Conservation (phyloP, 2,888 invertebrate species). For the Lasioglossum leucozonium region DNA sequence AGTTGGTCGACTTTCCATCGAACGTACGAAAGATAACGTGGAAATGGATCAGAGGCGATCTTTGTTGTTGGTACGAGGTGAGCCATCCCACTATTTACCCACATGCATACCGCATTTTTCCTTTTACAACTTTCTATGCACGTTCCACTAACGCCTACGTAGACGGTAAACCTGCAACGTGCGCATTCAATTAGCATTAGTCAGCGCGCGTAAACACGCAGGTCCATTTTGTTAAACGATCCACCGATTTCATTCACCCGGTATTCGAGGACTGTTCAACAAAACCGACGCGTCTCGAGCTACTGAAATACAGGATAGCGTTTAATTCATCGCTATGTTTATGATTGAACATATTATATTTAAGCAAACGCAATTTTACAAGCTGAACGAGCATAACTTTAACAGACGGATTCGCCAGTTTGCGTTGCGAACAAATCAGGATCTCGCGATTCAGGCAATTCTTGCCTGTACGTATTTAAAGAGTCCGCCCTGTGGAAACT, state of each 20-base stretch:
- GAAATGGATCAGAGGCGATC: slow-evolving; percentile 5
- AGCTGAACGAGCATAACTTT: background rate
- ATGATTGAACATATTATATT: too few relatives aligned
- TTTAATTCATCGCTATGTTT: too few relatives aligned
- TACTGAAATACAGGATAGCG: too few relatives aligned
- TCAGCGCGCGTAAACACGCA: slow-evolving; percentile 39
- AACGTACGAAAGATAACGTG: background rate
- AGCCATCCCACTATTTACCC: slow-evolving; percentile 38
- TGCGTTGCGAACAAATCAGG: background rate
- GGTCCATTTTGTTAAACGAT: background rate
- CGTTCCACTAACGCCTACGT: slow-evolving; percentile 68
- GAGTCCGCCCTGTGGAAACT: background rate
- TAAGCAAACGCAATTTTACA: too few relatives aligned
- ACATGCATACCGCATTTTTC: slow-evolving; percentile 40
- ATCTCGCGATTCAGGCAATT: background rate
- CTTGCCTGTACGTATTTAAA: background rate
- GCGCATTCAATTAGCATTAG: slow-evolving; percentile 63
- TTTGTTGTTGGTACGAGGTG: slow-evolving; percentile 1
- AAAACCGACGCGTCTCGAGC: background rate
- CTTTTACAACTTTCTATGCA: slow-evolving; percentile 61
- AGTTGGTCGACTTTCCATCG: background rate
- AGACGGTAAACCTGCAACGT: slow-evolving; percentile 42
- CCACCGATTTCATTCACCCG: background rate
- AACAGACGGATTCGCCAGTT: background rate
- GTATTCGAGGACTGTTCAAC: background rate